Percentiles rank a stretch among this genome's conserved stretches.
Evolutionary conservation across 1,140 invertebrate genomes (phyloP).

Genomic region (Fopius arisanus): DNA sequence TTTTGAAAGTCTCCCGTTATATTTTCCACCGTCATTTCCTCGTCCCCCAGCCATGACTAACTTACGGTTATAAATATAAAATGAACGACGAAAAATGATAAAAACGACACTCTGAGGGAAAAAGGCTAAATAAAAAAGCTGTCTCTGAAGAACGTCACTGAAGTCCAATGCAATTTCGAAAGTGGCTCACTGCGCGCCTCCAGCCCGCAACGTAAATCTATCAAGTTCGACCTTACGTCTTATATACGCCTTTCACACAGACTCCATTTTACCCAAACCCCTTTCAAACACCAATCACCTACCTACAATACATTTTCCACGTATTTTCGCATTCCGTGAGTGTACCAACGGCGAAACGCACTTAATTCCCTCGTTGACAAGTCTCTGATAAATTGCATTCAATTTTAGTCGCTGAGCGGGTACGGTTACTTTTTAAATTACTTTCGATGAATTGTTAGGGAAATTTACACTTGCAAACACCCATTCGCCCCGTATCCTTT

Average conservation of each 20-base stretch:
- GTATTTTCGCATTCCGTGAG: neutral
- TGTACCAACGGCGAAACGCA: neutral
- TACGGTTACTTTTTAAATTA: neutral
- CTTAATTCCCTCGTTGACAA: conserved; percentile 4
- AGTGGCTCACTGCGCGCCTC: conserved; percentile 32
- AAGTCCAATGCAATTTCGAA: conserved; percentile 39
- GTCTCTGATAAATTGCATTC: neutral
- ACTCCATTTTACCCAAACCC: conserved; percentile 7
- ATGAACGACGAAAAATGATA: neutral
- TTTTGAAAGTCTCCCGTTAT: neutral
- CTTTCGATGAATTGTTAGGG: neutral
- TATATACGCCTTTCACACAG: conserved; percentile 18
- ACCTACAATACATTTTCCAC: neutral
- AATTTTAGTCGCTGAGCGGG: neutral
- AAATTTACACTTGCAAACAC: no score
- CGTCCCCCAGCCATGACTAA: neutral
- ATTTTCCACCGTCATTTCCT: neutral
- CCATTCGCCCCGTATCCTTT: no score
- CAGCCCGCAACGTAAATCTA: conserved; percentile 36
- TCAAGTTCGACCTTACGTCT: conserved; percentile 36
- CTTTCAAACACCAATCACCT: neutral
- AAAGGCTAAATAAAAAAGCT: neutral
- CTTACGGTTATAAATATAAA: no score
- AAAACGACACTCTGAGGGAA: neutral
- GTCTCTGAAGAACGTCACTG: conserved; percentile 17